These are phyloP conservation scores for Monodelphis domestica DNA, from an alignment of 2,797 vertebrate genomes.

Conservation along the genomic window DNA sequence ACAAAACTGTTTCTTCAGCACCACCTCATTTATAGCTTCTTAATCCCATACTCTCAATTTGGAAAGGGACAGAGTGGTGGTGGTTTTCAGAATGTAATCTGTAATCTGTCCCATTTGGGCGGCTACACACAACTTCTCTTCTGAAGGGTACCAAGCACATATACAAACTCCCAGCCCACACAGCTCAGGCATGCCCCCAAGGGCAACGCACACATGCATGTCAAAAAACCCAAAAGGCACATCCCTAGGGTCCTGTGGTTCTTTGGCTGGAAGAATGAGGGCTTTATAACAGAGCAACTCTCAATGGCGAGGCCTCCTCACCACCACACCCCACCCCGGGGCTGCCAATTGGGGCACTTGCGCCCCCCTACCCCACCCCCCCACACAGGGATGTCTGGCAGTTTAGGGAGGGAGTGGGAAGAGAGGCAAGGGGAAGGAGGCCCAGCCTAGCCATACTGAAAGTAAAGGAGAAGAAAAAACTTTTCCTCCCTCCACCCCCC, in stretches of 20 bases:
- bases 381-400: constrained; percentile 71
- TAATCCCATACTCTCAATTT: constrained; percentile 60
- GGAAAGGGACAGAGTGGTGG: not conserved
- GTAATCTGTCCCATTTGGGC: constrained; percentile 52
- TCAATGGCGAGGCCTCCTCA: constrained; percentile 51
- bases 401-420: constrained; percentile 50
- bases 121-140: constrained; percentile 70
- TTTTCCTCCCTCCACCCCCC: constrained; percentile 62
- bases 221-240: constrained; percentile 74
- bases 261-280: constrained; percentile 71
- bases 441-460: constrained; percentile 73
- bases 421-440: constrained; percentile 63
- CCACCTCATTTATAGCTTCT: constrained; percentile 64
- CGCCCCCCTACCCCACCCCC: constrained; percentile 65
- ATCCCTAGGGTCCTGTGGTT: constrained; percentile 75
- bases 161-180: constrained; percentile 51
- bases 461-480: constrained; percentile 66
- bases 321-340: constrained; percentile 36
- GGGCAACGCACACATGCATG: constrained; percentile 60
- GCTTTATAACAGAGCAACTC: constrained; percentile 70
- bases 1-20: constrained; percentile 58
- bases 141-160: constrained; percentile 40
- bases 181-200: constrained; percentile 39
- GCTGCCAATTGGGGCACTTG: constrained; percentile 40
- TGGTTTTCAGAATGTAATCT: not conserved